Percentiles rank a stretch among this genome's conserved stretches.
These are phyloP conservation scores for Drosophila mulleri DNA, from an alignment of 2,888 invertebrate genomes.

Conservation along the genomic window DNA sequence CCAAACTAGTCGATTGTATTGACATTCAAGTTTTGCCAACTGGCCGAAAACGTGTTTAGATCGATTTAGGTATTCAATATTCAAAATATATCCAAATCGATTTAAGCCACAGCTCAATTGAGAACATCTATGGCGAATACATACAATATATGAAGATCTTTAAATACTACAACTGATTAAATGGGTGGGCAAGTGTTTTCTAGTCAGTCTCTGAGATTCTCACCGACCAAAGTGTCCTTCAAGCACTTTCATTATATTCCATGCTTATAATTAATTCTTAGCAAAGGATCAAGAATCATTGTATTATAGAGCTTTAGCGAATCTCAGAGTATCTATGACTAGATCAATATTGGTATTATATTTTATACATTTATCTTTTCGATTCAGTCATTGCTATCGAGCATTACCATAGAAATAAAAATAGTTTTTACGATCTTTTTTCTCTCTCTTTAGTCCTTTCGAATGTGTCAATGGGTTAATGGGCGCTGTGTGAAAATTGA, in stretches of 20 bases:
- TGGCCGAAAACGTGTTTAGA: neutral
- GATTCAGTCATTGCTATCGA: no score
- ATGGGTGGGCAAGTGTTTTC: no score
- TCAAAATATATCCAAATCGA: neutral
- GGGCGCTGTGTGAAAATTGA: conserved; percentile 15
- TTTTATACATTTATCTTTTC: no score
- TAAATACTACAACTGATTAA: no score
- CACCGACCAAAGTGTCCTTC: neutral
- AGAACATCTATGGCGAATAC: neutral
- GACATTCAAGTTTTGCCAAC: conserved; percentile 2
- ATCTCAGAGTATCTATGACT: no score
- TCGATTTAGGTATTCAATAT: neutral
- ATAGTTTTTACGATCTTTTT: neutral
- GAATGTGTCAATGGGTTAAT: neutral
- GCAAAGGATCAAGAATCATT: no score
- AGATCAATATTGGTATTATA: no score
- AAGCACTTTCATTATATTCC: no score
- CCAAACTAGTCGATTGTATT: conserved; percentile 5
- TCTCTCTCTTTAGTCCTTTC: neutral
- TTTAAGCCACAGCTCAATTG: neutral
- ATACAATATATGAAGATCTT: no score
- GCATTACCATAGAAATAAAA: neutral
- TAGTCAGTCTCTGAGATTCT: neutral
- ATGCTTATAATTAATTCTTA: no score
- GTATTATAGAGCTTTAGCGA: neutral